Evolutionary conservation across 2,797 vertebrate genomes (phyloP).

Genomic region (Ceryle rudis): DNA sequence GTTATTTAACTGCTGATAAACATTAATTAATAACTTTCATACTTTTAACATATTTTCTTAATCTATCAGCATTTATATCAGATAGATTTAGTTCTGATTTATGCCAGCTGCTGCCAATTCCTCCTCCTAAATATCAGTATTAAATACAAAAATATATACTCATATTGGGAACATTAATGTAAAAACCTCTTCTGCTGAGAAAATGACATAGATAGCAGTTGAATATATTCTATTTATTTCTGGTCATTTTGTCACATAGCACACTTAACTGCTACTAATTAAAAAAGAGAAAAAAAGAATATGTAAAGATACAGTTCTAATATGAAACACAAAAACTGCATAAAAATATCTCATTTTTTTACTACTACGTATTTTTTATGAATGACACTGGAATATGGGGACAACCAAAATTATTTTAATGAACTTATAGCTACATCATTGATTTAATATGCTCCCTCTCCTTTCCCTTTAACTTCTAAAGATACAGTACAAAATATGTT

Average conservation of each 20-base stretch:
- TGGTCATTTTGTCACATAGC: background rate
- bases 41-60: background rate
- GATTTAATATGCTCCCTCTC: background rate
- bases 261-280: background rate
- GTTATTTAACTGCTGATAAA: background rate
- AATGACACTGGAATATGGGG: background rate
- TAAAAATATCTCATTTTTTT: background rate
- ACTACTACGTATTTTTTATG: background rate
- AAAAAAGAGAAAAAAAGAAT: background rate
- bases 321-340: background rate
- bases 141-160: constrained; percentile 20
- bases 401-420: background rate
- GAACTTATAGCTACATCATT: constrained; percentile 33
- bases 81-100: background rate
- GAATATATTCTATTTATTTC: constrained; percentile 10
- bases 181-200: constrained; percentile 32
- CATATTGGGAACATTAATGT: background rate
- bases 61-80: background rate
- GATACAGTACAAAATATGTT: constrained; percentile 38
- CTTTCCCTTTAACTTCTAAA: constrained; percentile 1
- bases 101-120: background rate
- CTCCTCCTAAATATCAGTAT: background rate
- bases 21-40: background rate
- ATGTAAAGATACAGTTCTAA: background rate
- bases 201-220: background rate